A percentile compares a stretch with the other conserved stretches of the same genome.
Conservation (phyloP, 2,797 vertebrate species). For the Leptoclinus maculatus region DNA sequence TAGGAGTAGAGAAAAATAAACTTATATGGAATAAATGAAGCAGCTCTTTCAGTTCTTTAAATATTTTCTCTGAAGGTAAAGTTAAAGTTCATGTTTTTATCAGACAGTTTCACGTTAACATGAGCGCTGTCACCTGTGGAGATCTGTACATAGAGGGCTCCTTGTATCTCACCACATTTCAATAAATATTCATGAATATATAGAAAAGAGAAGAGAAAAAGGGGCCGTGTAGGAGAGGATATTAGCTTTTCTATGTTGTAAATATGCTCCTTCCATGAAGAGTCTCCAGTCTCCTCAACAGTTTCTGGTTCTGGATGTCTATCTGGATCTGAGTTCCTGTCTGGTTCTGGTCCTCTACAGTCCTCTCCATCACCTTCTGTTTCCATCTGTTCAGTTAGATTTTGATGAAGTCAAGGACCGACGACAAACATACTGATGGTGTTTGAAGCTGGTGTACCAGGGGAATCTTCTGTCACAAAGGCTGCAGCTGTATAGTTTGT, state of each 20-base stretch:
- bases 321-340: too few species aligned
- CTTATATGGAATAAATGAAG: not conserved
- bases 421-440: not conserved
- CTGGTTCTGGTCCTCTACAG: not conserved
- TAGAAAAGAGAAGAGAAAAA: not conserved
- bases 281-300: too few species aligned
- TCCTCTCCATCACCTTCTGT: not conserved
- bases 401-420: too few species aligned
- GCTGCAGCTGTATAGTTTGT: not conserved
- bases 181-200: not conserved
- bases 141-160: too few species aligned
- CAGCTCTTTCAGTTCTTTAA: not conserved
- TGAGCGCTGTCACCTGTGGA: not conserved
- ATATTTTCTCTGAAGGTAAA: too few species aligned
- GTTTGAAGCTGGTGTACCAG: not conserved
- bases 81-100: not conserved
- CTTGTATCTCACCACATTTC: not conserved
- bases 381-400: not conserved
- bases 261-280: not conserved
- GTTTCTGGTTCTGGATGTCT: too few species aligned
- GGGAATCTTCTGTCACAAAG: not conserved
- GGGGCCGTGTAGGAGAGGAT: not conserved
- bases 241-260: not conserved
- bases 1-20: not conserved
- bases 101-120: not conserved